Base-by-base conservation (phyloP, 2,113 vertebrate species). In the Pardalotus punctatus region DNA sequence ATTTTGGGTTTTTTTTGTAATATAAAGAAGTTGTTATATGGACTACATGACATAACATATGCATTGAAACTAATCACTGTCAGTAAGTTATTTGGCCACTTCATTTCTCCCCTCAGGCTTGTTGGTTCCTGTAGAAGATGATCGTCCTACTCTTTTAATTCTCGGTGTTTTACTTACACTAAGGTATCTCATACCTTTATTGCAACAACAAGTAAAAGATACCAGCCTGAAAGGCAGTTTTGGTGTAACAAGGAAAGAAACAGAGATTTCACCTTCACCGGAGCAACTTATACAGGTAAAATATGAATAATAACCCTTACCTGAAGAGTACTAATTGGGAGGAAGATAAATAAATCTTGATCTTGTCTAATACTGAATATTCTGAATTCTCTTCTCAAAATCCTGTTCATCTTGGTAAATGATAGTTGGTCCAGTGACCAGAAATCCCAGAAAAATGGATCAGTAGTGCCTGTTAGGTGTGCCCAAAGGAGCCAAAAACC, bases 161-260 rank as follows among this genome's bases (percentile, higher is more conserved):
- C 97, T 99, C 31, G 99, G 99, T 20, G 99, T 99, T 89, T 95
- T 99, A 96, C 98, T 99, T 90, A 99, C 99, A 1, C 96, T 99
- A 35, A 98, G 99, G 50, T 99, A 99, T 96, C 97, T 99, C 93
- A 98, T 99, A 97, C 99, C 99, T 65, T 98, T 99, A 93, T 98
- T 99, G 76, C 99, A 99, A 97, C 99, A 99, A 94, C 99, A 99
- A 92, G 99, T 99, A 69, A 99, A 99, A 96, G 99, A 99, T 96
- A 99, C 98, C 51, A 99, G 99, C 95, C 97, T 99, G 87, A 99
- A 99, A 96, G 99, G 99, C 96, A 99, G 99, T 97, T 99, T 99
- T 47, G 99, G 99, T 6, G 98, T 99, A 82, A 99, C 98, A 35
- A 98, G 98, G 84, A 99, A 99, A 85, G 99, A 99, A 96, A 98